Conservation (phyloP, 2,113 vertebrate species). For the Girardinichthys multiradiatus region DNA sequence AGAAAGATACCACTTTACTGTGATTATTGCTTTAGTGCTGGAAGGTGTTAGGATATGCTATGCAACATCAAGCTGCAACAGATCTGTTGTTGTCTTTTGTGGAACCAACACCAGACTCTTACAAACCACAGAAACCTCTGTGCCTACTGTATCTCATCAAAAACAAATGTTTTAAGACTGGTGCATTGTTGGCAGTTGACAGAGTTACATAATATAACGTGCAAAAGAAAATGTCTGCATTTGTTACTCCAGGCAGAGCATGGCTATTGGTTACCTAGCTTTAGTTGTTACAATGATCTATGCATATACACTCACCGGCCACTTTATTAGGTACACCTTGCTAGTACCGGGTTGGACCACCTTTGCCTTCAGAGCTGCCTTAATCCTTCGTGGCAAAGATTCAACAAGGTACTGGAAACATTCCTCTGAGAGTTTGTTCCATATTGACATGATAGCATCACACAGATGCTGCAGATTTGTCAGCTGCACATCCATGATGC, state of each 20-base stretch:
- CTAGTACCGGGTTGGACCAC: too few species aligned
- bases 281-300: too few species aligned
- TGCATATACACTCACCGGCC: too few species aligned
- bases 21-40: background rate
- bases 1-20: background rate
- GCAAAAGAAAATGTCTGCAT: too few species aligned
- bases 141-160: background rate
- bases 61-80: background rate
- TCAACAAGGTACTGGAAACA: too few species aligned
- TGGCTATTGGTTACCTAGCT: background rate
- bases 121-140: slow-evolving; percentile 3
- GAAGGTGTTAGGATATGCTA: background rate
- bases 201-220: background rate
- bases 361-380: too few species aligned
- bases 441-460: too few species aligned
- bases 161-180: background rate
- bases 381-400: too few species aligned
- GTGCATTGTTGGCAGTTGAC: background rate
- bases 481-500: too few species aligned
- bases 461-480: too few species aligned
- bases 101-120: background rate
- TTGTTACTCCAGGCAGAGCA: background rate
- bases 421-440: too few species aligned
- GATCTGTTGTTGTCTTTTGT: background rate
- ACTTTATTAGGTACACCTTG: too few species aligned